A percentile compares a stretch with the other conserved stretches of the same genome.
phyloP scores from a whole-genome alignment of 1,140 invertebrate species.

The Eufriesea mexicana region DNA sequence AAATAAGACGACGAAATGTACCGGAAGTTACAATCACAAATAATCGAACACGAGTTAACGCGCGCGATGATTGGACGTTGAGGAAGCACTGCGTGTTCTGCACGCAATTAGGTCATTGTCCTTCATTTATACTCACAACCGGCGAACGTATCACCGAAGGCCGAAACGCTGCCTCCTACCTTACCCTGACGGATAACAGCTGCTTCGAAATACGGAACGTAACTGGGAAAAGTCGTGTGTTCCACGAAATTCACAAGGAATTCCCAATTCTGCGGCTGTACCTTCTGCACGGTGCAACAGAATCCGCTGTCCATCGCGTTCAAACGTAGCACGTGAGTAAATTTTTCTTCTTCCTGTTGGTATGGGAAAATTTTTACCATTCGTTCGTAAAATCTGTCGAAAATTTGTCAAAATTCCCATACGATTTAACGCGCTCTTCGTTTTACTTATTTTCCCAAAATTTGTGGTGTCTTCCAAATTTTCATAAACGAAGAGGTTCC shows the following conservation, averaged over 20 bases:
- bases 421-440: no score
- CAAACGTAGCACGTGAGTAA: not conserved
- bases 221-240: slow-evolving; percentile 35
- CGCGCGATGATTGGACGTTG: slow-evolving; percentile 64
- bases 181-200: slow-evolving; percentile 34
- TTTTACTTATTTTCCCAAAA: no score
- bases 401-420: no score
- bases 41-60: slow-evolving; percentile 28
- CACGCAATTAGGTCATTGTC: slow-evolving; percentile 81
- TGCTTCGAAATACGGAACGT: slow-evolving; percentile 38
- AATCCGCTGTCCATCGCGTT: not conserved
- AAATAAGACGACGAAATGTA: not conserved
- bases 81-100: slow-evolving; percentile 78
- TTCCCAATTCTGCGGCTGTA: slow-evolving; percentile 12
- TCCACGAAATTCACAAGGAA: slow-evolving; percentile 4
- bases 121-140: slow-evolving; percentile 79
- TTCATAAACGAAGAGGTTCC: not conserved
- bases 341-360: not conserved
- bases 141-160: slow-evolving; percentile 70
- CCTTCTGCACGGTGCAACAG: not conserved
- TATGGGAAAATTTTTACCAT: no score
- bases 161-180: slow-evolving; percentile 61
- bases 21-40: slow-evolving; percentile 30
- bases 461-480: no score
- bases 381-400: no score